phyloP scores from a whole-genome alignment of 2,113 vertebrate species.

The Trogon melanurus region DNA sequence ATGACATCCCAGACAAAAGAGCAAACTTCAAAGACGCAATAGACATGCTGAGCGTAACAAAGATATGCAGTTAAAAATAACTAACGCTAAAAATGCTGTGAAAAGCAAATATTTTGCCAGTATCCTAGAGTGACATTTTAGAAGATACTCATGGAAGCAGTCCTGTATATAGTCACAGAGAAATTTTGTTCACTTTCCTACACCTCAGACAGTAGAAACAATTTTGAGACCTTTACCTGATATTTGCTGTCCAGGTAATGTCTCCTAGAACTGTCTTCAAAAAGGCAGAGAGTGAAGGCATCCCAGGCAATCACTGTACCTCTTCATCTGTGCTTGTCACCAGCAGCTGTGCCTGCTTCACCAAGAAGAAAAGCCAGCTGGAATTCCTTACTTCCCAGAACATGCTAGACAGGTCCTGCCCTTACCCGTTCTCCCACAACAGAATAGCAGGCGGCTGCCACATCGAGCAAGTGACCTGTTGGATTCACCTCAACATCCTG shows the following conservation, averaged over 20 bases:
- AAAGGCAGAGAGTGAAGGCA: not conserved
- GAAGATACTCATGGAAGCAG: not conserved
- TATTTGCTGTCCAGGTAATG: not conserved
- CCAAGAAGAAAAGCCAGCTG: not conserved
- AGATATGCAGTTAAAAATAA: not conserved
- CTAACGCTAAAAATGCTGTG: not conserved
- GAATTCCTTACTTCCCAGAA: not conserved
- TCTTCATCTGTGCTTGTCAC: not conserved
- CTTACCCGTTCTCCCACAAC: not conserved
- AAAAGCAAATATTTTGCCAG: not conserved
- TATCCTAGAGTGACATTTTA: not conserved
- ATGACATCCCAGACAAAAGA: not conserved
- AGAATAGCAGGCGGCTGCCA: not conserved
- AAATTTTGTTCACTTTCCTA: not conserved
- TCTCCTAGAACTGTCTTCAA: not conserved
- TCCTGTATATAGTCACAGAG: not conserved
- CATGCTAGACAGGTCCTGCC: not conserved
- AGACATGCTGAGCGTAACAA: not conserved
- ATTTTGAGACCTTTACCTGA: not conserved
- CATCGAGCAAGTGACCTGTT: not conserved
- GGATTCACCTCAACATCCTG: not conserved
- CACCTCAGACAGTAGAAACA: not conserved
- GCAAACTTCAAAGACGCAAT: not conserved
- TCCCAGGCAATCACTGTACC: not conserved
- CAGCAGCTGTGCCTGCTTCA: not conserved